Evolutionary conservation across 2,797 vertebrate species (phyloP).

Genomic region (Aldrovandia affinis): DNA sequence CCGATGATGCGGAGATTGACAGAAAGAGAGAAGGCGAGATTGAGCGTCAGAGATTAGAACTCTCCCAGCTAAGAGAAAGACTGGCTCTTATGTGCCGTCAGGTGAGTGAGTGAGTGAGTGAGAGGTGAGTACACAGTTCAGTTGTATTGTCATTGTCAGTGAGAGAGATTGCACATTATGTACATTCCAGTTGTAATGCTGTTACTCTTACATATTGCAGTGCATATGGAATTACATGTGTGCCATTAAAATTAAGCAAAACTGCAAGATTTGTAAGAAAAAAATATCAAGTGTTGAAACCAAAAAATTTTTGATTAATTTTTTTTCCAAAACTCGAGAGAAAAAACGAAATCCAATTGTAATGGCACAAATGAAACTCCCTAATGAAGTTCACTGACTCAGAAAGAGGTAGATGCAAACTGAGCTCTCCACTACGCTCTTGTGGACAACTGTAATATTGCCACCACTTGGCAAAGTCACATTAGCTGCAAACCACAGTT

Average conservation of each 20-base stretch:
- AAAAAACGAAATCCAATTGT: too few species aligned
- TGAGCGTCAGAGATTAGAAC: slow-evolving; percentile 83
- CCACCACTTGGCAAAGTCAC: neutral
- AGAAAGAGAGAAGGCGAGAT: slow-evolving; percentile 79
- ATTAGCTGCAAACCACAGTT: neutral
- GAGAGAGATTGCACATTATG: neutral
- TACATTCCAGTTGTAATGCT: neutral
- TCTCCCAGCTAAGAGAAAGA: slow-evolving; percentile 87
- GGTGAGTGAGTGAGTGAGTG: slow-evolving; percentile 60
- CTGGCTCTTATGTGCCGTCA: slow-evolving; percentile 88
- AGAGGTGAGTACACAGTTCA: neutral
- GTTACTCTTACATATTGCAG: neutral
- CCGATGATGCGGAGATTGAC: slow-evolving; percentile 75
- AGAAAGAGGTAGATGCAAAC: neutral
- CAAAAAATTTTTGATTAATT: too few species aligned
- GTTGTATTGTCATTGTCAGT: neutral
- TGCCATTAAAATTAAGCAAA: too few species aligned
- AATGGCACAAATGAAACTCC: neutral
- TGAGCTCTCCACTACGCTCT: slow-evolving; percentile 38
- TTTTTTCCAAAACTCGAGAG: too few species aligned
- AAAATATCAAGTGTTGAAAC: too few species aligned
- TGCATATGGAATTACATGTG: neutral
- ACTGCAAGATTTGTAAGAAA: too few species aligned
- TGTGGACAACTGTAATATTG: slow-evolving; percentile 30
- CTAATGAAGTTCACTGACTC: too few species aligned